phyloP scores from a whole-genome alignment of 1,140 invertebrate genomes.

The Anastrepha ludens region DNA sequence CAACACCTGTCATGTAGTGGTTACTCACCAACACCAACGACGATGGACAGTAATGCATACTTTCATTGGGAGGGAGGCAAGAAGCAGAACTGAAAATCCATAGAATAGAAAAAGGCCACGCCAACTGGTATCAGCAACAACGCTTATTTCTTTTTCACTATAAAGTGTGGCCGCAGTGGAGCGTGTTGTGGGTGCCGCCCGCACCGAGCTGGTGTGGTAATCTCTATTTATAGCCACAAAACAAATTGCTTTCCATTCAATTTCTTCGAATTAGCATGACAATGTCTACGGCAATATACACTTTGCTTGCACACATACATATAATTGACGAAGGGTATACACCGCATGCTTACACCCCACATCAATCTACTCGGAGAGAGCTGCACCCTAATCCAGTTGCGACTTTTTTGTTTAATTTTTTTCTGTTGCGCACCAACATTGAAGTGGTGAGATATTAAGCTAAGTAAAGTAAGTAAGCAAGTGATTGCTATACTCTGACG shows the following conservation, averaged over 20 bases:
- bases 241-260: conserved; percentile 44
- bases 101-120: neutral
- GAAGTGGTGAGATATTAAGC: neutral
- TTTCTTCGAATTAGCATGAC: conserved; percentile 38
- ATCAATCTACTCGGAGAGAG: neutral
- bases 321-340: neutral
- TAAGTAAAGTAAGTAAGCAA: neutral
- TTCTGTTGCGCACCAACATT: neutral
- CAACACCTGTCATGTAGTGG: conserved; percentile 35
- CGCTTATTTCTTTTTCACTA: neutral
- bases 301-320: neutral
- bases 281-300: neutral
- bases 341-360: neutral
- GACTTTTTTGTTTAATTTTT: neutral
- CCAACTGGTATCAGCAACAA: conserved; percentile 10
- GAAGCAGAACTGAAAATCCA: neutral
- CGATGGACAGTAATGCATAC: conserved; percentile 1
- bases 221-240: conserved; percentile 25
- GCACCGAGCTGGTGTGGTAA: neutral
- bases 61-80: neutral
- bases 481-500: neutral
- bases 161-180: neutral
- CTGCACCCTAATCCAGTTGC: conserved; percentile 18
- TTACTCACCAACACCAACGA: neutral
- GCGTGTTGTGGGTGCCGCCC: no score